Conservation (phyloP, 2,888 invertebrate species). For the Drosophila kokeensis region DNA sequence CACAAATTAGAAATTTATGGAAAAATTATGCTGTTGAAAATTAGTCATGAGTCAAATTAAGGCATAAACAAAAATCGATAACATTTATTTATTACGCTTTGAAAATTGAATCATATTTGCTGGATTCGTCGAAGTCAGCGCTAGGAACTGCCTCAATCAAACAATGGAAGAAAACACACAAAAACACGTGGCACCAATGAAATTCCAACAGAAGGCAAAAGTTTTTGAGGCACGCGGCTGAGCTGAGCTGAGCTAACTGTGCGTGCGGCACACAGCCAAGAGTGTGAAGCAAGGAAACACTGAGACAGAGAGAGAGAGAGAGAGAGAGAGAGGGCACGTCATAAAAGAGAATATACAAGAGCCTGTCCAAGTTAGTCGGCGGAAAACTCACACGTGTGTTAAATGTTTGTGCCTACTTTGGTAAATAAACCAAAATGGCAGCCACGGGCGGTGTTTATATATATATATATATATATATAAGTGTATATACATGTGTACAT, state of each 20-base stretch:
- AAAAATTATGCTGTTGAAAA: neutral
- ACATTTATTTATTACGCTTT: conserved; percentile 1
- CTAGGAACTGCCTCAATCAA: conserved; percentile 13
- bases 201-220: conserved; percentile 41
- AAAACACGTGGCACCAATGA: conserved; percentile 55
- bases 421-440: conserved; percentile 54
- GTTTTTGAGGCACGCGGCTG: conserved; percentile 32
- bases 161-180: neutral
- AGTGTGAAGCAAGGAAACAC: conserved; percentile 8
- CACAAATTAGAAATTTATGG: accelerated
- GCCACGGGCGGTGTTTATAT: conserved; percentile 23
- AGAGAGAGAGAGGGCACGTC: conserved; percentile 5
- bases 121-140: conserved; percentile 17
- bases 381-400: conserved; percentile 67
- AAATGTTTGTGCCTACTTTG: conserved; percentile 44
- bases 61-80: neutral
- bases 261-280: conserved; percentile 17
- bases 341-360: conserved; percentile 32
- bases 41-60: neutral
- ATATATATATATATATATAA: neutral
- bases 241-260: conserved; percentile 12
- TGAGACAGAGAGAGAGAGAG: conserved; percentile 10
- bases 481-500: conserved; percentile 5
- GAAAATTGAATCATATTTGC: neutral
- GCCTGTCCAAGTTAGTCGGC: conserved; percentile 42